Percentiles rank a stretch among this genome's conserved stretches.
Evolutionary conservation across 1,140 invertebrate genomes (phyloP).

Genomic region (Zaprionus ornatus): DNA sequence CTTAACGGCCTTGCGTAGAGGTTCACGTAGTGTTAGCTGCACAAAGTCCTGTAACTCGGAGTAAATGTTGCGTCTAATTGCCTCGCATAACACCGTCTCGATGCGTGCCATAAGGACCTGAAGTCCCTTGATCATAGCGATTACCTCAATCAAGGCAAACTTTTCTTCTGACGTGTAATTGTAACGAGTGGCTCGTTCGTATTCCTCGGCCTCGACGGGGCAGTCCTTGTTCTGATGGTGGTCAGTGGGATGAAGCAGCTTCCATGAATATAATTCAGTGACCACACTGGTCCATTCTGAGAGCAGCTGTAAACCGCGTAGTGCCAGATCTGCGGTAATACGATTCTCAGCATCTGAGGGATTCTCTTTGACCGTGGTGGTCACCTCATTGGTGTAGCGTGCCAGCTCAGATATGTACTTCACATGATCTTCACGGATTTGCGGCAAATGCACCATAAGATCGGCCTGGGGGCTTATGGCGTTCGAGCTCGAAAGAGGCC

Average conservation of each 20-base stretch:
- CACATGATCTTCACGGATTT: slow-evolving; percentile 98
- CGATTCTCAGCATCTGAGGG: slow-evolving; percentile 96
- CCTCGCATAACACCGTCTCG: slow-evolving; percentile 98
- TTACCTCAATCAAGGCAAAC: slow-evolving; percentile 98
- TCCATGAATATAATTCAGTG: slow-evolving; percentile 99
- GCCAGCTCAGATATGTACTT: slow-evolving; percentile 98
- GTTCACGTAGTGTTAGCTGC: slow-evolving; percentile 94
- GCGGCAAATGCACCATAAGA: slow-evolving; percentile 97
- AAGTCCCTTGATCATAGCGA: slow-evolving; percentile 99
- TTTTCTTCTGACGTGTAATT: slow-evolving; percentile 99
- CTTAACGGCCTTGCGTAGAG: slow-evolving; percentile 97
- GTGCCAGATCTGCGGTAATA: slow-evolving; percentile 95
- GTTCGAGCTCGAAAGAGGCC: slow-evolving; percentile 94
- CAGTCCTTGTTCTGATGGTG: slow-evolving; percentile 98
- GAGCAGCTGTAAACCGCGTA: slow-evolving; percentile 95
- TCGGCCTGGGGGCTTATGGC: slow-evolving; percentile 96
- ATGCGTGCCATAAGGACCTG: slow-evolving; percentile 98
- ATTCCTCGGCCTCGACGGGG: slow-evolving; percentile 98
- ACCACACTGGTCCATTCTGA: slow-evolving; percentile 99
- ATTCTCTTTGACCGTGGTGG: slow-evolving; percentile 96
- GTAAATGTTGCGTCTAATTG: slow-evolving; percentile 97
- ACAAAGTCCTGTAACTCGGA: slow-evolving; percentile 99
- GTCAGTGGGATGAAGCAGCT: slow-evolving; percentile 98
- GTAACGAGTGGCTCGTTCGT: slow-evolving; percentile 98
- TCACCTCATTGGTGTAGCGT: slow-evolving; percentile 96